Conservation (phyloP, 2,888 invertebrate genomes). For the Epicampocera succincta region DNA sequence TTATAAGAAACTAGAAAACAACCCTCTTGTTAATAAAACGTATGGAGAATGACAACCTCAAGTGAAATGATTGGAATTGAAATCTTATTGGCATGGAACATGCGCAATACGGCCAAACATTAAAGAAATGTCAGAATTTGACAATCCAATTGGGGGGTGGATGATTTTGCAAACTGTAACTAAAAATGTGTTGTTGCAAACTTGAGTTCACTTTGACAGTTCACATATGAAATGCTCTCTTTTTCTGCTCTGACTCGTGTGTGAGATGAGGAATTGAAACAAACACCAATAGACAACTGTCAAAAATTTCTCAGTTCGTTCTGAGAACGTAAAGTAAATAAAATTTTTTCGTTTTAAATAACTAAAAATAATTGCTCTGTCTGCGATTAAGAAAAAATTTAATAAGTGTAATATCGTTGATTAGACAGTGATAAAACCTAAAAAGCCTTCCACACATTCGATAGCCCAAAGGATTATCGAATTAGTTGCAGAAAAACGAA, state of each 20-base stretch:
- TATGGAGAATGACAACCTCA: not conserved
- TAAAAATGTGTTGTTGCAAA: slow-evolving; percentile 9
- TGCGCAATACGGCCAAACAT: slow-evolving; percentile 39
- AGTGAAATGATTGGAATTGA: slow-evolving; percentile 25
- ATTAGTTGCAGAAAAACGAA: not conserved
- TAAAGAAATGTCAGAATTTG: slow-evolving; percentile 54
- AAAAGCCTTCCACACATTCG: not conserved
- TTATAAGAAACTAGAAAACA: slow-evolving; percentile 36
- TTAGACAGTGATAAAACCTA: not conserved
- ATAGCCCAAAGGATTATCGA: not conserved
- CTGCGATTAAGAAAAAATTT: not conserved
- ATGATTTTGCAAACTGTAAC: slow-evolving; percentile 8
- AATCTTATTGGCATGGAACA: slow-evolving; percentile 18
- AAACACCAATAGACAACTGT: slow-evolving; percentile 56
- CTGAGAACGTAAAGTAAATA: slow-evolving; percentile 45
- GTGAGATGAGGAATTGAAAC: slow-evolving; percentile 55
- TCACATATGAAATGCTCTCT: slow-evolving; percentile 18
- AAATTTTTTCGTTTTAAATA: slow-evolving; percentile 15
- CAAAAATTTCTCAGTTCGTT: slow-evolving; percentile 53
- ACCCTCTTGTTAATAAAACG: slow-evolving; percentile 37
- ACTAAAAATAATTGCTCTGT: not conserved
- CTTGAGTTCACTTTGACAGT: slow-evolving; percentile 36
- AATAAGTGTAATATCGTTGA: not conserved
- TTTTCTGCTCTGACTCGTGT: not conserved
- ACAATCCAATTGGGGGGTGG: slow-evolving; percentile 37